Evolutionary conservation across 2,797 vertebrate species (phyloP).

Genomic region (Taeniopygia guttata): DNA sequence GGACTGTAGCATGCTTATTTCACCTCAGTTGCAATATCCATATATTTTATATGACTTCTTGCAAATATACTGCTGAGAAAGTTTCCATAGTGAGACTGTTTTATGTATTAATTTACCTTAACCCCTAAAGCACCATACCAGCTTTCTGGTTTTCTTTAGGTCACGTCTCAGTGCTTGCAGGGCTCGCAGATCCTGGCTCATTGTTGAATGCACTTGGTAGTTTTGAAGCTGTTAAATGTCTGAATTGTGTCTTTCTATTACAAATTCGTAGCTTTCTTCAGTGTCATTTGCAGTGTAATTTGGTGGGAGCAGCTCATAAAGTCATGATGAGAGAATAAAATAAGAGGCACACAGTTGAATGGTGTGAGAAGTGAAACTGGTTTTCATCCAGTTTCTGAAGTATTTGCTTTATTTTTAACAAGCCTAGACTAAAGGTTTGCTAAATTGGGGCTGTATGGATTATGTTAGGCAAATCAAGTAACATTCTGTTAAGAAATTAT

Average conservation of each 20-base stretch:
- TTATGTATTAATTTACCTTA: neutral
- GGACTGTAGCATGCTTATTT: neutral
- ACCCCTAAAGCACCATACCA: neutral
- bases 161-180: neutral
- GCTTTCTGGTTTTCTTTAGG: neutral
- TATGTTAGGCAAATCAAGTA: neutral
- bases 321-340: neutral
- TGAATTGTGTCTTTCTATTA: neutral
- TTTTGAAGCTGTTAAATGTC: neutral
- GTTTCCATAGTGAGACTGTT: neutral
- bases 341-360: neutral
- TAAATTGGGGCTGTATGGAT: neutral
- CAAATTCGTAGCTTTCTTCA: neutral
- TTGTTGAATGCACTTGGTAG: neutral
- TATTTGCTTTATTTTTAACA: neutral
- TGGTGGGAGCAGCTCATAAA: neutral
- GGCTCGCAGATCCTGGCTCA: neutral
- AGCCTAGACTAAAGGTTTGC: neutral
- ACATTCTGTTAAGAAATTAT: neutral
- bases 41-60: neutral
- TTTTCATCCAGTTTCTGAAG: neutral
- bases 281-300: neutral
- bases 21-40: neutral
- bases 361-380: neutral
- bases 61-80: neutral